Conservation (phyloP, 2,113 vertebrate genomes). For the Nesogale talazaci region DNA sequence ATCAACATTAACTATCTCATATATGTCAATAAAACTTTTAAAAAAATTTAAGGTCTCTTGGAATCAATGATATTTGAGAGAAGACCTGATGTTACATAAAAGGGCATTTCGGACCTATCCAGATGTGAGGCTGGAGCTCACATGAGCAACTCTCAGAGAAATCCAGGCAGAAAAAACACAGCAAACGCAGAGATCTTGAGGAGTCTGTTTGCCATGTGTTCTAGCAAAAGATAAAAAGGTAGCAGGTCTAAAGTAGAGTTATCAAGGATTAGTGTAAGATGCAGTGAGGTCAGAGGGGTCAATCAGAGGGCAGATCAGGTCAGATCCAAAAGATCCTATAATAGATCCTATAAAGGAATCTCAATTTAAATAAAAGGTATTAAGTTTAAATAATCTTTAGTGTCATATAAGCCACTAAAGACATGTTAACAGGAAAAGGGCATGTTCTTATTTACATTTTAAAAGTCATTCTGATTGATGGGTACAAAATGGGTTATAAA, state of each 20-base stretch:
- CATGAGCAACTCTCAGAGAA: neutral
- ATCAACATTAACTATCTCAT: no score
- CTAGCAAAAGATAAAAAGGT: neutral
- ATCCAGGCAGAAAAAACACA: neutral
- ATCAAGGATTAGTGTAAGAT: neutral
- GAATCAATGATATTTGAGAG: neutral
- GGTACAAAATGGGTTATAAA: neutral
- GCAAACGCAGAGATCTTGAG: neutral
- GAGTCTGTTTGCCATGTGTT: neutral
- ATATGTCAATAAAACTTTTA: no score
- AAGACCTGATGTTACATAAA: neutral
- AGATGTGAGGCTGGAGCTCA: no score
- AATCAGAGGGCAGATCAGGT: neutral
- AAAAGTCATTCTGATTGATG: slow-evolving; percentile 13
- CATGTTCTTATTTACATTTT: slow-evolving; percentile 1
- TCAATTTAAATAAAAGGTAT: neutral
- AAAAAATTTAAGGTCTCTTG: neutral
- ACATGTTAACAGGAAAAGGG: neutral
- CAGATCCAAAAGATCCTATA: neutral
- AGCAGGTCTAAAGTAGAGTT: accelerated
- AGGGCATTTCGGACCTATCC: neutral
- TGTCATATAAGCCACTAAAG: neutral
- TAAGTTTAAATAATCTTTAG: slow-evolving; percentile 5
- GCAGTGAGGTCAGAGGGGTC: neutral
- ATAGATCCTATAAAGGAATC: neutral